These are phyloP conservation scores for Poecilobothrus nobilitatus DNA, from an alignment of 2,888 invertebrate species.

Conservation along the genomic window DNA sequence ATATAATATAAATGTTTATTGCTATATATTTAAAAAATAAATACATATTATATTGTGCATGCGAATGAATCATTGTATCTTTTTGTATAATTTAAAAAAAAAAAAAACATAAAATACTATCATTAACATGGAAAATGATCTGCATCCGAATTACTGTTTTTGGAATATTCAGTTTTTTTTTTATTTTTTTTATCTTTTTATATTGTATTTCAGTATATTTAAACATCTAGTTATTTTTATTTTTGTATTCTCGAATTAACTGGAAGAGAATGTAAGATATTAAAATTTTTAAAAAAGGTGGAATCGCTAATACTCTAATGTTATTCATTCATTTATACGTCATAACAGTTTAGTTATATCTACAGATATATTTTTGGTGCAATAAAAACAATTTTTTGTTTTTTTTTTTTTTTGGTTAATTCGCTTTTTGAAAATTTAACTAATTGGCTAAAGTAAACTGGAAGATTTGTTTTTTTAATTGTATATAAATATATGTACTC, in stretches of 20 bases:
- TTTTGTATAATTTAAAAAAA: too few species aligned
- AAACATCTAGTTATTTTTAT: not conserved
- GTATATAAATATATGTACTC: not conserved
- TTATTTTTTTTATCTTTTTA: not conserved
- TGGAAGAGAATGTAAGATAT: not conserved
- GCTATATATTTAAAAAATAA: not conserved
- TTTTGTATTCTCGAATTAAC: not conserved
- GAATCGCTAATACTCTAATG: not conserved
- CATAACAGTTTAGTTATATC: too few species aligned
- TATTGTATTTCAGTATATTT: not conserved
- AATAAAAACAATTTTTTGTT: too few species aligned
- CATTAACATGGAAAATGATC: constrained; percentile 2
- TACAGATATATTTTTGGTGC: too few species aligned
- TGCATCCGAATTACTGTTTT: constrained; percentile 6
- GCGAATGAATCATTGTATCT: not conserved
- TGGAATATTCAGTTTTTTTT: not conserved
- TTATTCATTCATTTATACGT: not conserved
- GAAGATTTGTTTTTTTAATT: not conserved
- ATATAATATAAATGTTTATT: not conserved
- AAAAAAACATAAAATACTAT: not conserved
- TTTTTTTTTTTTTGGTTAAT: too few species aligned
- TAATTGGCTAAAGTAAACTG: not conserved
- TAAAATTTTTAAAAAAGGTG: not conserved
- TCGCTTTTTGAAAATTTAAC: not conserved
- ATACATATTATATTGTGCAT: not conserved